Conservation (phyloP, 2,888 invertebrate species). For the Hyposoter didymator region DNA sequence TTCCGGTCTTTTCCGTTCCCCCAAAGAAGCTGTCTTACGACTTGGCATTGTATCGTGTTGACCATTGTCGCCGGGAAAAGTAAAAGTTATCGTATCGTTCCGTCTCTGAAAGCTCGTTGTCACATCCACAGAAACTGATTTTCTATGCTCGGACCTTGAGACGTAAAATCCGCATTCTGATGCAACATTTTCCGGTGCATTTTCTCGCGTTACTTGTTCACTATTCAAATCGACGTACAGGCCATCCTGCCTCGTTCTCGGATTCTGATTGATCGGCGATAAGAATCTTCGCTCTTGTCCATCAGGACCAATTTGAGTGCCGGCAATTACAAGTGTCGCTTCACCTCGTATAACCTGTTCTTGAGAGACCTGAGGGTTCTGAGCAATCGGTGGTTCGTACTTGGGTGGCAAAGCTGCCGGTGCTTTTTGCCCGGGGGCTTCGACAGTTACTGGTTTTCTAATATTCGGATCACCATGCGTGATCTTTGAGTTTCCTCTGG, state of each 20-base stretch:
- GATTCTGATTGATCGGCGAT: conserved; percentile 78
- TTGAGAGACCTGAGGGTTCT: conserved; percentile 68
- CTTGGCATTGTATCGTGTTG: conserved; percentile 71
- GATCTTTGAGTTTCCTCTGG: conserved; percentile 81
- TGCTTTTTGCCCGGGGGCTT: conserved; percentile 69
- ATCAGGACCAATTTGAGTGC: conserved; percentile 70
- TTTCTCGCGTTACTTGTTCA: conserved; percentile 75
- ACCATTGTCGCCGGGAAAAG: conserved; percentile 78
- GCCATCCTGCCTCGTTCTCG: conserved; percentile 82
- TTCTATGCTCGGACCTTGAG: conserved; percentile 80
- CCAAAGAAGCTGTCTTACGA: conserved; percentile 73
- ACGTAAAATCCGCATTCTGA: conserved; percentile 78
- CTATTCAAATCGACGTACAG: conserved; percentile 80
- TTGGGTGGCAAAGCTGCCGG: conserved; percentile 46
- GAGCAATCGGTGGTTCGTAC: conserved; percentile 60
- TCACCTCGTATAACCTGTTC: conserved; percentile 74
- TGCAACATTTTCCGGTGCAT: conserved; percentile 73
- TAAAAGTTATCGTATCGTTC: conserved; percentile 81
- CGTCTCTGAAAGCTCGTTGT: conserved; percentile 79
- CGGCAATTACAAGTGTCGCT: conserved; percentile 71
- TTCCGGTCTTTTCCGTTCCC: conserved; percentile 77
- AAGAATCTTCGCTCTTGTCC: conserved; percentile 76
- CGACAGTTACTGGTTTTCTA: conserved; percentile 78
- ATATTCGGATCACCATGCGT: conserved; percentile 79
- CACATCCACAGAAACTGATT: conserved; percentile 80